Conservation (phyloP, 2,888 invertebrate species). For the Allophyes oxyacanthae region DNA sequence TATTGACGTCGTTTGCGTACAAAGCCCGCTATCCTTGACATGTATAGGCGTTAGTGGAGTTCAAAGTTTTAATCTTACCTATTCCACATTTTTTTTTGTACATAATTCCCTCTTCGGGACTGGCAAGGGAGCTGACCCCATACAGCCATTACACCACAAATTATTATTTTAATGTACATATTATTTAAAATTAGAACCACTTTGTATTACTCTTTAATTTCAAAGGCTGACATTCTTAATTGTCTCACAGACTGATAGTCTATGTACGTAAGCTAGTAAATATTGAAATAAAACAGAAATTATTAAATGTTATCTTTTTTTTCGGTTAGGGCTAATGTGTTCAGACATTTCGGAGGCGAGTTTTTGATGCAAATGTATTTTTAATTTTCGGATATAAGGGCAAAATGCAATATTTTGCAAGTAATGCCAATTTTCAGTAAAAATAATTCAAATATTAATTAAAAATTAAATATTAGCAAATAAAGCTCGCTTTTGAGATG, state of each 20-base stretch:
- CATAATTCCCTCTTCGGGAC: no score
- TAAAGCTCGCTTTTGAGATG: conserved; percentile 85
- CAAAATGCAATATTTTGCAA: no score
- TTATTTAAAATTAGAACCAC: background rate
- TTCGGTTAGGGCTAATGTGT: conserved; percentile 86
- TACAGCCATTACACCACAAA: no score
- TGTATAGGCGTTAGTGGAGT: no score
- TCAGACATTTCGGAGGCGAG: conserved; percentile 86
- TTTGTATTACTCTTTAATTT: background rate
- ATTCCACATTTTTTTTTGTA: no score
- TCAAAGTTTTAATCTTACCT: no score
- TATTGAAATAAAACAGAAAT: conserved; percentile 74
- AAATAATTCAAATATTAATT: background rate
- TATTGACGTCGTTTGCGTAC: no score
- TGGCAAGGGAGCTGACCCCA: no score
- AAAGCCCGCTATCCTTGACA: no score
- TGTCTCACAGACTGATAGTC: conserved; percentile 7
- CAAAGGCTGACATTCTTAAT: conserved; percentile 8
- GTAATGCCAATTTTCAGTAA: no score
- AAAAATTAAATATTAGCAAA: conserved; percentile 53
- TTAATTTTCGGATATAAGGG: no score
- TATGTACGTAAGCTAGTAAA: conserved; percentile 40
- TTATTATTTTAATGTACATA: no score
- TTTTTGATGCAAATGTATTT: conserved; percentile 68
- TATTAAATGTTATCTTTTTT: conserved; percentile 75